These are phyloP conservation scores for Oenanthe oenanthe DNA, from an alignment of 2,113 vertebrate genomes.

Conservation along the genomic window DNA sequence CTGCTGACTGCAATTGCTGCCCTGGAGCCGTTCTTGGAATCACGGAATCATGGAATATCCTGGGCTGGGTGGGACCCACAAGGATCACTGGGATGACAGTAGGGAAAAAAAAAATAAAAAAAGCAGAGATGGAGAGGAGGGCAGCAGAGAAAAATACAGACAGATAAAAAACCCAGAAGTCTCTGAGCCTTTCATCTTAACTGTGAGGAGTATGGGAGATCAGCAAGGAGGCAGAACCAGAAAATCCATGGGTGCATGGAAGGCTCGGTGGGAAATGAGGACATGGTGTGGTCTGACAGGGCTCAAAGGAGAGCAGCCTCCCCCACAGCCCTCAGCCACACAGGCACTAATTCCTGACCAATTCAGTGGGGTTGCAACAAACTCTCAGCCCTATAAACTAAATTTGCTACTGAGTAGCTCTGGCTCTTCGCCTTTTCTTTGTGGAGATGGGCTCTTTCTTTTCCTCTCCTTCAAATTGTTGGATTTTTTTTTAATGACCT, in stretches of 20 bases:
- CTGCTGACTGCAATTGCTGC: background rate
- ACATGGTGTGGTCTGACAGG: rapidly evolving
- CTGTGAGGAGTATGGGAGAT: rapidly evolving
- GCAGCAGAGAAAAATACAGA: background rate
- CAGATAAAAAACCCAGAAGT: rapidly evolving
- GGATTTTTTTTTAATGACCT: background rate
- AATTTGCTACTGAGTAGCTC: background rate
- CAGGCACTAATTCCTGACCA: background rate
- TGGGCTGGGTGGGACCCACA: background rate
- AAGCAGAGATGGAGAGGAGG: background rate
- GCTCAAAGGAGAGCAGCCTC: background rate
- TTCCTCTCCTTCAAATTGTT: background rate
- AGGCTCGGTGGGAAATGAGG: background rate
- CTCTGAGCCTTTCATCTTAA: background rate
- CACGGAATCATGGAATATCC: background rate
- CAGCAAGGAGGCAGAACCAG: background rate
- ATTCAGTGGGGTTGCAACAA: background rate
- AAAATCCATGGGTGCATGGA: background rate
- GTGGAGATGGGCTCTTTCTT: background rate
- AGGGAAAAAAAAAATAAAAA: background rate
- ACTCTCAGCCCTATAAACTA: background rate
- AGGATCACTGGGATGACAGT: background rate
- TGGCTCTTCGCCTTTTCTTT: background rate
- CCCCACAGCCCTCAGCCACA: background rate
- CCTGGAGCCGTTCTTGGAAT: rapidly evolving